phyloP scores from a whole-genome alignment of 2,113 vertebrate genomes.

The Psettodes erumei region DNA sequence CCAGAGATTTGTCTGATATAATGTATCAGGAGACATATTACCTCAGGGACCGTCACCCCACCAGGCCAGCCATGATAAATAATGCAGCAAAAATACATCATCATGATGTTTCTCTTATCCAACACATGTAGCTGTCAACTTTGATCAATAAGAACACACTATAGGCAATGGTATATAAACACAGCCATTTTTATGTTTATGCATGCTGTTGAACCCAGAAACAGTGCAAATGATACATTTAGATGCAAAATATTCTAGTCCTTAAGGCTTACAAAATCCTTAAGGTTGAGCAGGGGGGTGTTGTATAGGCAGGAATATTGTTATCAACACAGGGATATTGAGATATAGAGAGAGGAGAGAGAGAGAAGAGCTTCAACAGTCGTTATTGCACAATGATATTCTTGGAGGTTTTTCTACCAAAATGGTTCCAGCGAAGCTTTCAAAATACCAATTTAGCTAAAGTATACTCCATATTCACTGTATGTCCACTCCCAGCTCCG shows the following conservation, averaged over 20 bases:
- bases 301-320: constrained; percentile 22
- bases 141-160: constrained; percentile 79
- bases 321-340: constrained; percentile 8
- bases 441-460: constrained; percentile 58
- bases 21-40: constrained; percentile 78
- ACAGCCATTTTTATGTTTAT: constrained; percentile 65
- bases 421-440: constrained; percentile 32
- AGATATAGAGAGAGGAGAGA: too few relatives aligned
- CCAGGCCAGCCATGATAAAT: constrained; percentile 76
- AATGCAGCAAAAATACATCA: constrained; percentile 82
- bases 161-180: constrained; percentile 66
- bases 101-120: constrained; percentile 78
- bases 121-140: constrained; percentile 84
- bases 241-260: constrained; percentile 52
- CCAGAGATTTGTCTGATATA: constrained; percentile 74
- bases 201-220: constrained; percentile 49
- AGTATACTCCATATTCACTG: constrained; percentile 40
- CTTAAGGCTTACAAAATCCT: constrained; percentile 29
- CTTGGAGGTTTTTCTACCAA: constrained; percentile 18
- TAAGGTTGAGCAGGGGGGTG: constrained; percentile 59
- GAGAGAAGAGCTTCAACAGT: background rate
- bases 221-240: constrained; percentile 53
- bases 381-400: constrained; percentile 44
- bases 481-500: constrained; percentile 39
- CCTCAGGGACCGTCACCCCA: constrained; percentile 72